Evolutionary conservation across 2,797 vertebrate genomes (phyloP).

Genomic region (Coregonus ussuriensis): DNA sequence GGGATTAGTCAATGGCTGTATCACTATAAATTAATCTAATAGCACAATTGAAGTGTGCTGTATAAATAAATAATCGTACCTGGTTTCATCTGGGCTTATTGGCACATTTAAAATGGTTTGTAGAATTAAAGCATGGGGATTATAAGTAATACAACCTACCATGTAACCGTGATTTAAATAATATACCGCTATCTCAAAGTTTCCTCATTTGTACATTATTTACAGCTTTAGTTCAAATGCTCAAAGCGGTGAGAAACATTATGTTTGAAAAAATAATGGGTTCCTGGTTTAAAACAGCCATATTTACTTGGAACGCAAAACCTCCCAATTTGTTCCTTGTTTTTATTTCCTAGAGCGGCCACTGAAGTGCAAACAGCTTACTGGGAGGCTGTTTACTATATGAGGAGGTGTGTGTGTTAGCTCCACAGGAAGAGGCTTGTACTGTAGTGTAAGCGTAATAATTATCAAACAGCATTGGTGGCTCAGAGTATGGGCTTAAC

Average conservation of each 20-base stretch:
- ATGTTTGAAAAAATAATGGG: conserved; percentile 76
- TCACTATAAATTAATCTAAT: conserved; percentile 99
- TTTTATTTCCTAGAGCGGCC: conserved; percentile 95
- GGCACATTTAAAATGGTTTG: conserved; percentile 69
- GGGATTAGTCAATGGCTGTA: conserved; percentile 96
- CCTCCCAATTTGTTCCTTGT: conserved; percentile 98
- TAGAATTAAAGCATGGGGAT: conserved; percentile 80
- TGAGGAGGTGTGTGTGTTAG: conserved; percentile 65
- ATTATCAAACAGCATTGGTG: conserved; percentile 97
- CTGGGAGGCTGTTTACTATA: conserved; percentile 98
- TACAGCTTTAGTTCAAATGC: conserved; percentile 72
- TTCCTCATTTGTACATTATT: conserved; percentile 75
- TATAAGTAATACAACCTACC: conserved; percentile 83
- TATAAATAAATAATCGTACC: conserved; percentile 79
- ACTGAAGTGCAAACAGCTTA: conserved; percentile 99
- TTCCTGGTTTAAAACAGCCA: conserved; percentile 89
- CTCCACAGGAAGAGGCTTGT: conserved; percentile 97
- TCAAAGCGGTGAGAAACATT: conserved; percentile 65
- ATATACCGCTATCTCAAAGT: conserved; percentile 74
- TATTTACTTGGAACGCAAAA: conserved; percentile 95
- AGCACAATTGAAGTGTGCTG: conserved; percentile 90
- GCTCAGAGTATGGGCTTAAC: conserved; percentile 90
- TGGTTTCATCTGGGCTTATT: conserved; percentile 75
- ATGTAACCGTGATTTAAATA: conserved; percentile 71
- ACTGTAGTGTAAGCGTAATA: conserved; percentile 98